phyloP scores from a whole-genome alignment of 2,797 vertebrate genomes.

The Gymnoscopelus braueri region DNA sequence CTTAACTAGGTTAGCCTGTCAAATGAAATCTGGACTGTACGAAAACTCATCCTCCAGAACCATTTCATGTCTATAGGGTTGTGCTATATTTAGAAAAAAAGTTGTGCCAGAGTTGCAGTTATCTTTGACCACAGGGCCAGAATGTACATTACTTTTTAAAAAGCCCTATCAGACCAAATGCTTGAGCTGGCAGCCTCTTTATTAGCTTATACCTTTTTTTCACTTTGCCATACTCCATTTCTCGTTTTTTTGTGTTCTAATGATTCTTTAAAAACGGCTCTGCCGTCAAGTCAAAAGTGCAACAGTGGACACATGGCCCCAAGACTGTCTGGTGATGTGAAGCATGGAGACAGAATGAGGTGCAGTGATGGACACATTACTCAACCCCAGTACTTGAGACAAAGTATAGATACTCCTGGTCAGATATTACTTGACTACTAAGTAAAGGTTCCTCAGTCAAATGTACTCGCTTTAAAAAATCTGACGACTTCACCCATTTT shows the following conservation, averaged over 20 bases:
- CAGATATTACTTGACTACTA: too few species aligned
- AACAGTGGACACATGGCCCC: not conserved
- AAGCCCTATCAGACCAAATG: not conserved
- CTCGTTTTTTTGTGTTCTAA: conserved; percentile 6
- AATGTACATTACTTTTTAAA: not conserved
- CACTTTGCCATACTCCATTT: conserved; percentile 12
- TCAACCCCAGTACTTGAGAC: too few species aligned
- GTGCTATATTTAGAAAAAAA: not conserved
- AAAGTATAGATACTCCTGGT: too few species aligned
- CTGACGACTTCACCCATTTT: too few species aligned
- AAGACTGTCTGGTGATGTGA: not conserved
- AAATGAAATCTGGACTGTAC: too few species aligned
- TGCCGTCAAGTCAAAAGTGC: conserved; percentile 30
- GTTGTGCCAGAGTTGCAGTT: not conserved
- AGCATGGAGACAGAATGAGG: not conserved
- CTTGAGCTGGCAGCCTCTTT: not conserved
- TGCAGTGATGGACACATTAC: not conserved
- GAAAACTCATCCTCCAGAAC: not conserved
- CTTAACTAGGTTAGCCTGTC: too few species aligned
- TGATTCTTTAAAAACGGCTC: conserved; percentile 41
- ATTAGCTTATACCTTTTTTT: conserved; percentile 11
- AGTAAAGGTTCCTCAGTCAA: too few species aligned
- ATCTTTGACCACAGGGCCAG: not conserved
- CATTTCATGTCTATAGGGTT: not conserved
- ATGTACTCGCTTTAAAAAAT: too few species aligned